Conservation (phyloP, 2,888 invertebrate species). For the Patella pellucida region DNA sequence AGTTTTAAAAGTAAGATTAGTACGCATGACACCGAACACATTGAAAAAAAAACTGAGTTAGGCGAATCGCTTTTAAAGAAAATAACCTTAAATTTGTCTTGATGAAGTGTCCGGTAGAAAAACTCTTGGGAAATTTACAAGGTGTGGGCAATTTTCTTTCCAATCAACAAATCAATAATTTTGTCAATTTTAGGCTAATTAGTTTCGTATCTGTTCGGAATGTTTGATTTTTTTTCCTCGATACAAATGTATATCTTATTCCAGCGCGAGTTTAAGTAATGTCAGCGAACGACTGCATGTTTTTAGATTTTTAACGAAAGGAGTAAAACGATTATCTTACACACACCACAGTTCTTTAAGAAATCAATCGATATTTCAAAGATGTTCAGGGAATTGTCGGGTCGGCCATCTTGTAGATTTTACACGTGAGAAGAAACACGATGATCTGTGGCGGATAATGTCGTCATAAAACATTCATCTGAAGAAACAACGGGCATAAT, state of each 20-base stretch:
- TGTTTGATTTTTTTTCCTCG: neutral
- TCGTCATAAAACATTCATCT: no score
- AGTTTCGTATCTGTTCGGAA: neutral
- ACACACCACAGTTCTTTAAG: neutral
- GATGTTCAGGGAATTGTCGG: neutral
- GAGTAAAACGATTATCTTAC: neutral
- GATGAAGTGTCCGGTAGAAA: neutral
- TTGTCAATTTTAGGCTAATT: slow-evolving; percentile 7
- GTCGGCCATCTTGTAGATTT: neutral
- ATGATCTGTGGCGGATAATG: no score
- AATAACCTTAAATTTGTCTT: no score
- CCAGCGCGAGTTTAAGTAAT: neutral
- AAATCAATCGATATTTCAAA: neutral
- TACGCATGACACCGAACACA: no score
- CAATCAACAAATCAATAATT: neutral
- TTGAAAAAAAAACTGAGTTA: no score
- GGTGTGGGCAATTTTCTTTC: neutral
- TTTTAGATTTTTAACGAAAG: neutral
- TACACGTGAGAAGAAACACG: neutral
- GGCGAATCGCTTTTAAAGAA: no score
- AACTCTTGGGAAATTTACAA: slow-evolving; percentile 10
- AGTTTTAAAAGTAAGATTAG: no score
- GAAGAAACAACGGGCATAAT: no score
- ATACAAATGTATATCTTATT: neutral
- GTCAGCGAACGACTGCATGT: neutral